Percentiles rank a stretch among this genome's conserved stretches.
Evolutionary conservation across 2,888 invertebrate species (phyloP).

Genomic region (Ophion obscuratus): DNA sequence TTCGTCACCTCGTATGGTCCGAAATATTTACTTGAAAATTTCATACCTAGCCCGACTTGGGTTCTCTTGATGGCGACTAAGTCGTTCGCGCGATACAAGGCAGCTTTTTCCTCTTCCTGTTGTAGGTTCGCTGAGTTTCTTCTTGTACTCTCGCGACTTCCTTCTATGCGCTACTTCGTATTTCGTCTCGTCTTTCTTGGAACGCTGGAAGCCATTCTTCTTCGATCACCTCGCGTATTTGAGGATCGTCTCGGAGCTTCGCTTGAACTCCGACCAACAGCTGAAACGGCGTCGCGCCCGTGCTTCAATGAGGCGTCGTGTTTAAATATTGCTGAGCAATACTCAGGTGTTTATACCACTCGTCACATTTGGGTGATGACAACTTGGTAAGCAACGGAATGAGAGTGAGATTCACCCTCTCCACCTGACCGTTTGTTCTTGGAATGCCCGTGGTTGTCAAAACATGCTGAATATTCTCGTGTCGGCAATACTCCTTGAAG

Average conservation of each 20-base stretch:
- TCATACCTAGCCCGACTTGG: slow-evolving; percentile 62
- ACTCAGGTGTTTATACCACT: too few species aligned
- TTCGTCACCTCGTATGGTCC: slow-evolving; percentile 65
- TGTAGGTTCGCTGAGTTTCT: slow-evolving; percentile 41
- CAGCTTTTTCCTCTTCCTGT: slow-evolving; percentile 42
- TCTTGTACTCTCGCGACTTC: slow-evolving; percentile 10
- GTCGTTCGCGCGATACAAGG: slow-evolving; percentile 54
- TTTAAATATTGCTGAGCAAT: too few species aligned
- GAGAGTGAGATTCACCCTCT: slow-evolving; percentile 1
- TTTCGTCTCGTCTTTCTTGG: slow-evolving; percentile 58
- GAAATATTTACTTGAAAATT: slow-evolving; percentile 57
- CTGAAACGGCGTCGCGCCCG: slow-evolving; percentile 63
- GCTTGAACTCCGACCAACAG: slow-evolving; percentile 58
- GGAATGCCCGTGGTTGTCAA: background rate
- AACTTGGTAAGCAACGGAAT: too few species aligned
- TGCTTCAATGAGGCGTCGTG: slow-evolving; percentile 65
- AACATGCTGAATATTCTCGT: background rate
- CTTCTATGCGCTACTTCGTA: slow-evolving; percentile 58
- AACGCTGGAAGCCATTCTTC: slow-evolving; percentile 63
- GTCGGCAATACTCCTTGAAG: background rate
- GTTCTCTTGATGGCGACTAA: slow-evolving; percentile 64
- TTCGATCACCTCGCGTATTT: slow-evolving; percentile 67
- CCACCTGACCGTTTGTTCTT: background rate
- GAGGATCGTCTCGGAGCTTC: slow-evolving; percentile 53
- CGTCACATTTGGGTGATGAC: too few species aligned